Evolutionary conservation across 1,140 invertebrate species (phyloP).

Genomic region (Helicoverpa zea): DNA sequence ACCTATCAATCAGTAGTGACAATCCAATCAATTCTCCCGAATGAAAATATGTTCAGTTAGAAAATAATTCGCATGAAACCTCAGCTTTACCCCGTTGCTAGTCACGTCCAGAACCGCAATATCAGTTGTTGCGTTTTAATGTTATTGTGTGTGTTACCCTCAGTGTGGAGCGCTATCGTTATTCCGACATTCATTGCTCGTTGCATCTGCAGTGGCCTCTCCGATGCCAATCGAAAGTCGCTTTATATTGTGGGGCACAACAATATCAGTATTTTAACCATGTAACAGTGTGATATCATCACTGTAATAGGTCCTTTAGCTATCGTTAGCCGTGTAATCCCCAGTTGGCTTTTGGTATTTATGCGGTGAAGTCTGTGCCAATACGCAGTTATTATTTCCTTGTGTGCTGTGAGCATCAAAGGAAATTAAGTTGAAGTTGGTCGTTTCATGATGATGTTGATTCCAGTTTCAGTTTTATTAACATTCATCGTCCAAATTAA

Average conservation of each 20-base stretch:
- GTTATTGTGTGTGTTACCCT: constrained; percentile 28
- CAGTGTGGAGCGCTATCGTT: constrained; percentile 13
- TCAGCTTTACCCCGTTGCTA: not conserved
- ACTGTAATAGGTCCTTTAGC: not conserved
- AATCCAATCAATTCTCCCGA: too few relatives aligned
- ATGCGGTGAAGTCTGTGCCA: not conserved
- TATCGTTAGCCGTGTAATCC: not conserved
- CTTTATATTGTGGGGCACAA: constrained; percentile 1
- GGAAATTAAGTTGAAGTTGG: not conserved
- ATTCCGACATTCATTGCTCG: constrained; percentile 28
- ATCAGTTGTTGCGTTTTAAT: constrained; percentile 29
- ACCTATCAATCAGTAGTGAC: too few relatives aligned
- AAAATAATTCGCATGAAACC: not conserved
- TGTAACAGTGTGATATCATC: constrained; percentile 29
- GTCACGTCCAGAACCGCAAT: not conserved
- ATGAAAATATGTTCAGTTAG: not conserved
- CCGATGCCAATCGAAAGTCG: constrained; percentile 29
- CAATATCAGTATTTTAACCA: constrained; percentile 14
- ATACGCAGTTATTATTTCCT: constrained; percentile 1
- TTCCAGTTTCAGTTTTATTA: too few relatives aligned
- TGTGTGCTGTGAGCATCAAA: not conserved
- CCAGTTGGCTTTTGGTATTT: constrained; percentile 5
- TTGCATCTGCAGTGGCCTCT: constrained; percentile 27
- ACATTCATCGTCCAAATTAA: too few relatives aligned
- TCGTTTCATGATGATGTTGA: too few relatives aligned